Evolutionary conservation across 1,140 invertebrate species (phyloP).

Genomic region (Latrodectus geometricus): DNA sequence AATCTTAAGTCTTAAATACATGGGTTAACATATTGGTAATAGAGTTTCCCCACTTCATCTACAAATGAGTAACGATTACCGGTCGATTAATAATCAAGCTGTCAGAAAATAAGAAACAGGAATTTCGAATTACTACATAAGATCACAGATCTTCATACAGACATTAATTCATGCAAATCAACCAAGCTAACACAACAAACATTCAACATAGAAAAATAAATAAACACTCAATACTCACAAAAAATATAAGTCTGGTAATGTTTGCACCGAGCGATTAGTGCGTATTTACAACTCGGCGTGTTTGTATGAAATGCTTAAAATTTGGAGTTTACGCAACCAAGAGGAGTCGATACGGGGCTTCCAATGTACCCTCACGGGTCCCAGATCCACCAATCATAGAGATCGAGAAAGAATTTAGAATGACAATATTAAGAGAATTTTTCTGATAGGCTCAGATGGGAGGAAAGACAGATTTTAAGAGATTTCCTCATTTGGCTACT

Average conservation of each 20-base stretch:
- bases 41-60: background rate
- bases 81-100: too few relatives aligned
- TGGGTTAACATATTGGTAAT: too few relatives aligned
- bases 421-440: slow-evolving; percentile 50
- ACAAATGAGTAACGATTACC: too few relatives aligned
- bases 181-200: background rate
- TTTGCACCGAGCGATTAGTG: slow-evolving; percentile 54
- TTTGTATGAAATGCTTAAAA: slow-evolving; percentile 44
- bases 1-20: background rate
- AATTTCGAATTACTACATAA: background rate
- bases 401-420: slow-evolving; percentile 25
- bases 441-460: slow-evolving; percentile 50
- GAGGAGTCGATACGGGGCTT: slow-evolving; percentile 53
- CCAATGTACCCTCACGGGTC: slow-evolving; percentile 37
- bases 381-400: slow-evolving; percentile 34
- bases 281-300: slow-evolving; percentile 61
- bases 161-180: background rate
- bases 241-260: slow-evolving; percentile 44
- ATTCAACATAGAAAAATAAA: background rate
- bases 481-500: slow-evolving; percentile 13
- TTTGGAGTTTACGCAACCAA: slow-evolving; percentile 24
- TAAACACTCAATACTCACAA: slow-evolving; percentile 41
- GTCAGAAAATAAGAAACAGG: background rate
- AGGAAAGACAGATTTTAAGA: background rate
- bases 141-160: background rate